Base-by-base conservation (phyloP, 2,113 vertebrate species). In the Poeciliopsis prolifica region DNA sequence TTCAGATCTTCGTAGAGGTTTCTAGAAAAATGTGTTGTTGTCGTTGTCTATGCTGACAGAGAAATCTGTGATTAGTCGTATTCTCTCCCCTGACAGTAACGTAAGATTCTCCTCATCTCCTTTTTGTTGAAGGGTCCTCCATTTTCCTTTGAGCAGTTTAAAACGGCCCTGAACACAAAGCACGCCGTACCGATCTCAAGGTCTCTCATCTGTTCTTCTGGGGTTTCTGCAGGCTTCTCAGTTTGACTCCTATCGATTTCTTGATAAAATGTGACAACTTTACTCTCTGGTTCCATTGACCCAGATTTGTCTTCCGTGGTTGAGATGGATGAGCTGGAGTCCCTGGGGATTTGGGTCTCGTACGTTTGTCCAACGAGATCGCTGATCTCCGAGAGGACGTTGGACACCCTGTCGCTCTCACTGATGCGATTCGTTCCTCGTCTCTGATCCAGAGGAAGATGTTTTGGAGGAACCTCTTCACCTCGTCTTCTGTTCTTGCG, bases 351-450 rank as follows among this genome's bases (percentile, higher is more conserved):
- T 42, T 15, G 13, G 13, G 40, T 42, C 40, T 42, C 40, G 3
- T 42, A 7, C 19, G 30, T 42, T 4, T 42, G 9, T 1, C 3
- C 0, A 30, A 19, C 40, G 22, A 65, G 28, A 12, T n/a, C 19
- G 3, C 37, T 17, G 48, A 51, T 51, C 17, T 51, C 14, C 7
- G 48, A 51, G 4, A 51, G 15, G 4, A 22, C 48, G 0, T 19
- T 51, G 48, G 17, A 51, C 48, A 51, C 6, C 19, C 48, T 51
- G n/a, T 65, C 31, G 5, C 8, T 17, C 0, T 37, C 7, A 37
- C 33, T 22, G 0, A 15, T 24, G n/a, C 12, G 26, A n/a, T 11
- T 1, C 0, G 19, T n/a, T 2, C 0, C 1, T 60, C 29, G 2
- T 37, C 68, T 0, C 31, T 26, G 11, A 30, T 24, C 22, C 35